Evolutionary conservation across 2,797 vertebrate species (phyloP).

Genomic region (Arrhamphus sclerolepis): DNA sequence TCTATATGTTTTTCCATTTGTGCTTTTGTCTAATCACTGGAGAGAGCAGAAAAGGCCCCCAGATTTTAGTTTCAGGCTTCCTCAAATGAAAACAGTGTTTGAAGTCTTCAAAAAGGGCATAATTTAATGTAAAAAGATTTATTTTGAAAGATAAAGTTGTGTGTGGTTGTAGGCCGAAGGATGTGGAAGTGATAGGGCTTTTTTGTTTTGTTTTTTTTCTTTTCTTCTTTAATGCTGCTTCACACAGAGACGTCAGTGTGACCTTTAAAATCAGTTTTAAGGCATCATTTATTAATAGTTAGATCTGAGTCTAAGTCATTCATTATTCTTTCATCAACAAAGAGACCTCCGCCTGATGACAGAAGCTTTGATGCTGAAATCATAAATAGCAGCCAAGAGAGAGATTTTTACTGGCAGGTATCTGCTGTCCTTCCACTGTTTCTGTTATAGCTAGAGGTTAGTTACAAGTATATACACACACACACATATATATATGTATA

Average conservation of each 20-base stretch:
- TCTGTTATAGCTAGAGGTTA: conserved; percentile 54
- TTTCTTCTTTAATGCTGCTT: conserved; percentile 21
- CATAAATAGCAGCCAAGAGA: conserved; percentile 47
- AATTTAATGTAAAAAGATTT: conserved; percentile 5
- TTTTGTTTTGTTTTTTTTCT: conserved; percentile 19
- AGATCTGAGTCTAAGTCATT: conserved; percentile 9
- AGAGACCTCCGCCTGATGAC: conserved; percentile 44
- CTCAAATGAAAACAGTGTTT: conserved; percentile 12
- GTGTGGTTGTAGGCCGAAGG: conserved; percentile 16
- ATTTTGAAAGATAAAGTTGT: conserved; percentile 33
- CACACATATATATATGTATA: no score
- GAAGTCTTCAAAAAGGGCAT: neutral
- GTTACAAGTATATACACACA: no score
- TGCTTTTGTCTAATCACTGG: conserved; percentile 7
- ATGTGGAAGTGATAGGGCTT: conserved; percentile 52
- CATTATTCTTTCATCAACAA: conserved; percentile 49
- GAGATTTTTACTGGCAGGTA: conserved; percentile 56
- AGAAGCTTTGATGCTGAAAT: conserved; percentile 36
- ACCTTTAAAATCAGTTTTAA: conserved; percentile 26
- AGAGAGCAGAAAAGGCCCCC: conserved; percentile 26
- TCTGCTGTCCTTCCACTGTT: conserved; percentile 43
- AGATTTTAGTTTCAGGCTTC: conserved; percentile 21
- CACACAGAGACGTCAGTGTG: conserved; percentile 19
- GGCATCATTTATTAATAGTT: conserved; percentile 31
- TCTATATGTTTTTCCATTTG: conserved; percentile 33